Conservation (phyloP, 2,888 invertebrate species). For the Sphinx pinastri region DNA sequence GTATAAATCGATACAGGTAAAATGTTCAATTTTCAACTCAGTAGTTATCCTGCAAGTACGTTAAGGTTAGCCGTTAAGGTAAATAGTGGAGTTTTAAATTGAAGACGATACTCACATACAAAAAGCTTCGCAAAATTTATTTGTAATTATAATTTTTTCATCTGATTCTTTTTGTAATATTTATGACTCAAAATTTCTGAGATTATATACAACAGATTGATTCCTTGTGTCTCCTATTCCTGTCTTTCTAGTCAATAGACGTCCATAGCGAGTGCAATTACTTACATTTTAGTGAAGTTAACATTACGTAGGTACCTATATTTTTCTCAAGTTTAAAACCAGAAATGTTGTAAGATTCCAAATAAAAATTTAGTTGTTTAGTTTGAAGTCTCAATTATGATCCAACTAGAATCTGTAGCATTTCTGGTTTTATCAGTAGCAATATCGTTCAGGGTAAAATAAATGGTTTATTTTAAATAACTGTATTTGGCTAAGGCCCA, state of each 20-base stretch:
- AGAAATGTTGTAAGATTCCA: too few relatives aligned
- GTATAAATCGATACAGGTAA: not conserved
- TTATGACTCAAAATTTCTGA: slow-evolving; percentile 6
- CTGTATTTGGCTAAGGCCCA: slow-evolving; percentile 28
- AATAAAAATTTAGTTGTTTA: not conserved
- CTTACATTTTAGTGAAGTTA: not conserved
- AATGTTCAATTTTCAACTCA: slow-evolving; percentile 4
- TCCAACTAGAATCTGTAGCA: not conserved
- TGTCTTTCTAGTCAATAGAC: slow-evolving; percentile 31
- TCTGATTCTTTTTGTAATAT: not conserved
- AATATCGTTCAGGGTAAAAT: slow-evolving; percentile 17
- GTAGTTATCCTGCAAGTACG: not conserved
- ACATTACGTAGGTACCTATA: not conserved
- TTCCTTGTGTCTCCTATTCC: slow-evolving; percentile 9
- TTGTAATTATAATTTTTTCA: not conserved
- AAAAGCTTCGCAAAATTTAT: not conserved
- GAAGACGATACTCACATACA: slow-evolving; percentile 8
- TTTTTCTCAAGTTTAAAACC: too few relatives aligned
- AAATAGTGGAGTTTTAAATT: not conserved
- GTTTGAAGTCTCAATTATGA: not conserved
- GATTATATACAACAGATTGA: slow-evolving; percentile 7
- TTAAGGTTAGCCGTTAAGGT: slow-evolving; percentile 2
- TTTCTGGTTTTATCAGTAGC: not conserved
- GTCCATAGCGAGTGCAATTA: slow-evolving; percentile 15
- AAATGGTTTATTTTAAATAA: slow-evolving; percentile 32